Evolutionary conservation across 2,797 vertebrate species (phyloP).

Genomic region (Sphenodon punctatus): DNA sequence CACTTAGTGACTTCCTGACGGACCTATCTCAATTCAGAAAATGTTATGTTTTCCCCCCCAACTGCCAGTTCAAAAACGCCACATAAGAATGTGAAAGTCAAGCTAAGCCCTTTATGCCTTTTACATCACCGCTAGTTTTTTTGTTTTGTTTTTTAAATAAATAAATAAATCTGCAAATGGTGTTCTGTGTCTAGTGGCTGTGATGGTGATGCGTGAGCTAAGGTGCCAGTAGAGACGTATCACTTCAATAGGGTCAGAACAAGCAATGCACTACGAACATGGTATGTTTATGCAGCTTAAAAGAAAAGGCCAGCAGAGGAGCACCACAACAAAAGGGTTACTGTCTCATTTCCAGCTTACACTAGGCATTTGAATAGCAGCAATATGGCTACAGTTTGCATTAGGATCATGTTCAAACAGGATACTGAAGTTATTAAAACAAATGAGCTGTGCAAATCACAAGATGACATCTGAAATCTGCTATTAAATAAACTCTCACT

Average conservation of each 20-base stretch:
- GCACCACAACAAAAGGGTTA: slow-evolving; percentile 38
- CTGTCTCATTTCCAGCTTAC: slow-evolving; percentile 3
- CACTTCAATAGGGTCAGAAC: slow-evolving; percentile 41
- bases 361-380: not conserved
- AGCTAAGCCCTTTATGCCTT: slow-evolving; percentile 32
- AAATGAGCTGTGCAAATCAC: slow-evolving; percentile 13
- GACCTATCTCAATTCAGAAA: slow-evolving; percentile 5
- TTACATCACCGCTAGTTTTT: slow-evolving; percentile 2
- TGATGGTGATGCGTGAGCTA: slow-evolving; percentile 19
- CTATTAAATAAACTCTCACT: slow-evolving; percentile 1
- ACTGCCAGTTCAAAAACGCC: not conserved
- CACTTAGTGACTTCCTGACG: not conserved
- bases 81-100: slow-evolving; percentile 18
- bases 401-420: not conserved
- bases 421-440: not conserved
- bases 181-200: slow-evolving; percentile 27
- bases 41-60: not conserved
- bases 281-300: too few species aligned
- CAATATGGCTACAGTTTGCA: not conserved
- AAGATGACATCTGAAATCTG: slow-evolving; percentile 18
- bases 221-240: not conserved
- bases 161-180: slow-evolving; percentile 12
- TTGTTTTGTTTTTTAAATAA: too few species aligned
- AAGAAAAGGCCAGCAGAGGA: too few species aligned
- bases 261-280: not conserved